Evolutionary conservation across 1,140 invertebrate species (phyloP), one percentile per base, ranked within the genome.

Genomic region (Halyomorpha halys): DNA sequence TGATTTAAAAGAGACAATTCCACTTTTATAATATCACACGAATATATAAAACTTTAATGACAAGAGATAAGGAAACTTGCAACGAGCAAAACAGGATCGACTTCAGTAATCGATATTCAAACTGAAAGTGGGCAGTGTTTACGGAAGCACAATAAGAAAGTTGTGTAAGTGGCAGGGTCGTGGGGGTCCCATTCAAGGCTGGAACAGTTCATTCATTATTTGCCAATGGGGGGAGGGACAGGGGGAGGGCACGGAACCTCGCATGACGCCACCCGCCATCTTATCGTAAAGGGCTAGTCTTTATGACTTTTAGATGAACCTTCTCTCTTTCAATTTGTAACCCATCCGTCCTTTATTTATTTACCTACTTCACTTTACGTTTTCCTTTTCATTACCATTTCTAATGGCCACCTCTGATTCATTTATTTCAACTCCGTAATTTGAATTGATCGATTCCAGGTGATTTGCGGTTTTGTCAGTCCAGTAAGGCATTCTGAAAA

Each of bases 221-320:
- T 21, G 47, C 47, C 1, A 16, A 30, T 3, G 27, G 27, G 27
- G 27, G 11, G 34, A 13, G 34, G 11, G 47, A 5, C 23, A 18
- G 23, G 53, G 11, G 47, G n/a, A 21, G 15, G 23, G 21, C 53
- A 56, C 53, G 53, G 53, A 56, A 56, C 53, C 53, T 56, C 23
- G 53, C 53, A 56, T 56, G 53, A 23, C 53, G 18, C 53, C 53
- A 18, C 47, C 47, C 47, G 5, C n/a, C 19, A 19, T 49, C 47
- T 49, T 49, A 56, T 56, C 53, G 18, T 56, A 56, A 25, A 23
- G n/a, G 11, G 23, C 53, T 25, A 1, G 6, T 13, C 34, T 56
- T 56, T 56, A 56, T 56, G 53, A 23, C 53, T 56, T 56, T 56
- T 56, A 56, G 53, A 56, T 56, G 53, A 56, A 21, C 53, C 53